Base-by-base conservation (phyloP, 2,888 invertebrate species). In the Siphonodentalium dalli region DNA sequence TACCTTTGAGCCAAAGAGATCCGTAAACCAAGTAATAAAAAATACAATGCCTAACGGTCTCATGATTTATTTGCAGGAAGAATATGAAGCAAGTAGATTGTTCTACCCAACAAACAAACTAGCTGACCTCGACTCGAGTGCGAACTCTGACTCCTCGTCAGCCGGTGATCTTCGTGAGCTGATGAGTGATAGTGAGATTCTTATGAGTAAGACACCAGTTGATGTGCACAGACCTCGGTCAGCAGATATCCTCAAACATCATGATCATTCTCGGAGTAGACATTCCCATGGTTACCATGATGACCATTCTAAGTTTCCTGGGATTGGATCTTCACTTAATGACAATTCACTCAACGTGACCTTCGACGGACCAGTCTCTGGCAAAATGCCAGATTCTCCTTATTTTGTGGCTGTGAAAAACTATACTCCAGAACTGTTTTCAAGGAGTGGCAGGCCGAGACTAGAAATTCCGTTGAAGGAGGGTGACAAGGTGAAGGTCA, bases 401-500 rank as follows among this genome's bases (percentile, higher is more conserved):
- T 49, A 59, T 33, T 74, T 64, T 58, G 62, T 70, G 42, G 75
- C 68, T 4, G 61, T 73, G 27, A 62, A 72, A 13, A 73, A 78
- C 48, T 77, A 77, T 55, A 65, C 71, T 45, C 78, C 78, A 1
- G 53, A 57, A 20, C 35, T 65, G 31, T 73, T 72, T 46, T 75
- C 75, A 29, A 65, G 65, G 45, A 74, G 72, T 61, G 73, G 70
- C 5, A 65, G 70, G 15, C 72, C 63, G 20, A 49, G 65, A 21
- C 59, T 71, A 27, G 77, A 78, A 51, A 54, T 78, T 40, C 54
- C 65, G 15, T 59, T 78, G 27, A 69, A 58, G 40, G 77, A 78
- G 56, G 76, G 75, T 45, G 74, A 78, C 58, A 48, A 60, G n/a
- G 75, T 78, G 28, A 58, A 54, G 24, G 65, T 75, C 5, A 66